Conservation (phyloP, 2,888 invertebrate genomes). For the Steromphala cineraria region DNA sequence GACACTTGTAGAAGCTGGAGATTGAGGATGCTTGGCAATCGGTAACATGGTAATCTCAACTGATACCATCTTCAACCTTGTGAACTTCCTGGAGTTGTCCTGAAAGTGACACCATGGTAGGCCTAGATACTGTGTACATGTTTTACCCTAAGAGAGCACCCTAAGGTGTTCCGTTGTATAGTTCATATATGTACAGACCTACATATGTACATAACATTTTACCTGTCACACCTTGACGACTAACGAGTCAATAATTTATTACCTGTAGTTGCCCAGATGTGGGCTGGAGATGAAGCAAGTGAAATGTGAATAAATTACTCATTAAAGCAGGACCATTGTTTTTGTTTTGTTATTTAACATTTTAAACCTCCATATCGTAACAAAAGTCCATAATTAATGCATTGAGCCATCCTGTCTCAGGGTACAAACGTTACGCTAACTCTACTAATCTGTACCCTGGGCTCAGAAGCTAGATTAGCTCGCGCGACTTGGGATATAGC, state of each 20-base stretch:
- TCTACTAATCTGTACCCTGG: no score
- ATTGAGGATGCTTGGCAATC: no score
- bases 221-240: not conserved
- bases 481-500: no score
- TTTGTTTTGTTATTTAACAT: not conserved
- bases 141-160: no score
- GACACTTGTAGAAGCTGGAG: no score
- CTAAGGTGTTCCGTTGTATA: not conserved
- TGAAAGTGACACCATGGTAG: not conserved
- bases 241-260: not conserved
- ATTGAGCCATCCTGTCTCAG: no score
- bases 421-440: no score
- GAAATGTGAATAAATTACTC: constrained; percentile 8
- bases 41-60: not conserved
- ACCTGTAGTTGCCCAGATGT: not conserved
- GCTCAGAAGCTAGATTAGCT: no score
- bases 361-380: no score
- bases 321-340: not conserved
- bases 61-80: not conserved
- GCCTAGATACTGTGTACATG: not conserved
- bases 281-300: not conserved
- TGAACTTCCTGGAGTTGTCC: not conserved
- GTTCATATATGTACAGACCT: not conserved
- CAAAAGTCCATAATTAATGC: no score
- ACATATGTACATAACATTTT: not conserved